Evolutionary conservation across 2,113 vertebrate genomes (phyloP).

Genomic region (Indri indri): DNA sequence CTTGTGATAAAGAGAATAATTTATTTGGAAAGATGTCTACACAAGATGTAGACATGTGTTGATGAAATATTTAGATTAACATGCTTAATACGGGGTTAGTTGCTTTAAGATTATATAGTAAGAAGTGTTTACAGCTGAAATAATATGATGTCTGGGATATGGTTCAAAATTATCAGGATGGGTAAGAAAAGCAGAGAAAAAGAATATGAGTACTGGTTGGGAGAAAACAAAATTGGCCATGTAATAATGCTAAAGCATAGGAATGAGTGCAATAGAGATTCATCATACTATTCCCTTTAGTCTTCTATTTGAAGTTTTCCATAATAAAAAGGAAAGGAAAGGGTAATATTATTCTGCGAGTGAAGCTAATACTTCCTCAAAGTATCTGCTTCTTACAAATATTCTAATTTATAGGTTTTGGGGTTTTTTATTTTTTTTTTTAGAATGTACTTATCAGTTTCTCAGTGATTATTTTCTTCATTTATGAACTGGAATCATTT

Average conservation of each 20-base stretch:
- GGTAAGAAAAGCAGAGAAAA: not conserved
- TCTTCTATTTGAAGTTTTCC: not conserved
- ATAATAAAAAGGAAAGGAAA: slow-evolving; percentile 42
- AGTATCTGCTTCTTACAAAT: not conserved
- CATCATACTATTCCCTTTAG: not conserved
- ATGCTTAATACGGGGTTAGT: not conserved
- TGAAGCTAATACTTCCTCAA: slow-evolving; percentile 38
- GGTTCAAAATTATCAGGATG: not conserved
- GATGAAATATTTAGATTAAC: slow-evolving; percentile 1
- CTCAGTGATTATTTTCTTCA: slow-evolving; percentile 13
- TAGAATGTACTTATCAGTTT: slow-evolving; percentile 2
- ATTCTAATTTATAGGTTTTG: slow-evolving; percentile 29
- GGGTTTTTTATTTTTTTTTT: not conserved
- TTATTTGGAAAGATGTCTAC: slow-evolving; percentile 6
- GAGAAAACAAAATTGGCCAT: not conserved
- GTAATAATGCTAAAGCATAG: not conserved
- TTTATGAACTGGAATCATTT: slow-evolving; percentile 50
- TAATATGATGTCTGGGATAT: slow-evolving; percentile 14
- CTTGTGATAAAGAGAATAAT: not conserved
- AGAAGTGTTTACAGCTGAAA: slow-evolving; percentile 25
- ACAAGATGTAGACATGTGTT: not conserved
- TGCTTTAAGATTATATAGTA: not conserved
- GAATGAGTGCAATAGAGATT: not conserved
- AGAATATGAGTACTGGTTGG: not conserved
- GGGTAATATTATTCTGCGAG: not conserved